Evolutionary conservation across 2,888 invertebrate species (phyloP).

Genomic region (Geophilus truncorum): DNA sequence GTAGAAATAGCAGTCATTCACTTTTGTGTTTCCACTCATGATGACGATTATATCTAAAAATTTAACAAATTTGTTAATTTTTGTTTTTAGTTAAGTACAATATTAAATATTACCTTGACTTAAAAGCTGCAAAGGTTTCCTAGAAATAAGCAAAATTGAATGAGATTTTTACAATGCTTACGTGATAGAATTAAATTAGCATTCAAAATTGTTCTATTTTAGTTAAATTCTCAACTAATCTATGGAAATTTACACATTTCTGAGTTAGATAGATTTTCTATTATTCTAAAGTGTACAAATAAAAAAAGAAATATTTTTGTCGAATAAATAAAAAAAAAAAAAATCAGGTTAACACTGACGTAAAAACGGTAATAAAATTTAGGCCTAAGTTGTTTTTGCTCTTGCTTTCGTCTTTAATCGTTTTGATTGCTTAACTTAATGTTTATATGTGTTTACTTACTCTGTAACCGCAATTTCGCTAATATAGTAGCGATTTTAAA

Average conservation of each 20-base stretch:
- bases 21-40: conserved; percentile 51
- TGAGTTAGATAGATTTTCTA: background rate
- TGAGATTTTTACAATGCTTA: no score
- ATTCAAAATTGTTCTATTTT: no score
- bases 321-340: background rate
- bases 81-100: background rate
- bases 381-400: background rate
- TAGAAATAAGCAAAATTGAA: background rate
- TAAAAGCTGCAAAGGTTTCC: background rate
- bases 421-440: background rate
- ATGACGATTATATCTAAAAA: no score
- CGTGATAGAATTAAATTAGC: no score
- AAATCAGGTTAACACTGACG: background rate
- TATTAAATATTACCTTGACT: background rate
- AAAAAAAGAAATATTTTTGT: background rate
- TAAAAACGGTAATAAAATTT: background rate
- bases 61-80: conserved; percentile 57
- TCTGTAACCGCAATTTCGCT: background rate
- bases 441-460: background rate
- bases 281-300: background rate
- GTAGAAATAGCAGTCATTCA: conserved; percentile 83
- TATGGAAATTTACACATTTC: background rate
- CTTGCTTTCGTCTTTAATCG: no score
- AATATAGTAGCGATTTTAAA: background rate
- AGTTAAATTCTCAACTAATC: background rate